Conservation (phyloP, 2,113 vertebrate genomes). For the Pterocles burchelli region DNA sequence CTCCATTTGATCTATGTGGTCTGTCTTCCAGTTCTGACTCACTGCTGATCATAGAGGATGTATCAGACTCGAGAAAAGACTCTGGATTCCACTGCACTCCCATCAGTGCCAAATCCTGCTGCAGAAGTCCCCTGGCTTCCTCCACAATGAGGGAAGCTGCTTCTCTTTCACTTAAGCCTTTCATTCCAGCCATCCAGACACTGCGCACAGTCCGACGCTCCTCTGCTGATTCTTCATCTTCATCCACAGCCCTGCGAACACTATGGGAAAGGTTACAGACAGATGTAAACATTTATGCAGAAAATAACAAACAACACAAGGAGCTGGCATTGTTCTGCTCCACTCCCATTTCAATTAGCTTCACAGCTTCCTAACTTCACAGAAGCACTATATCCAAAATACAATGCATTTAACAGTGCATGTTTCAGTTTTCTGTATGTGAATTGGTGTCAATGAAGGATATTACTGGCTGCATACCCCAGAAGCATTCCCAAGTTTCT, state of each 20-base stretch:
- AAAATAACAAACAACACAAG: neutral
- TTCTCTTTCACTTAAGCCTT: conserved; percentile 86
- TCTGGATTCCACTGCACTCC: conserved; percentile 88
- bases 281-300: neutral
- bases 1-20: neutral
- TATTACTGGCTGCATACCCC: neutral
- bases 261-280: conserved; percentile 36
- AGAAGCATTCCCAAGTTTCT: neutral
- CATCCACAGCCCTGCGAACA: conserved; percentile 87
- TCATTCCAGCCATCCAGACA: conserved; percentile 87
- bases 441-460: neutral
- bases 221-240: conserved; percentile 87
- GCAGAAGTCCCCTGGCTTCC: conserved; percentile 89
- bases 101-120: conserved; percentile 87
- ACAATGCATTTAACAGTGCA: neutral
- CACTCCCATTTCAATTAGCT: neutral
- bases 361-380: neutral
- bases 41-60: conserved; percentile 5
- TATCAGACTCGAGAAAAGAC: conserved; percentile 20
- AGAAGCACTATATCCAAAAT: neutral
- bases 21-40: conserved; percentile 54
- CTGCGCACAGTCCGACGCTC: conserved; percentile 85
- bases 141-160: conserved; percentile 87
- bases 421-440: neutral
- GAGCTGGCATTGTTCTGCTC: neutral